A percentile compares a stretch with the other conserved stretches of the same genome.
Conservation (phyloP, 2,113 vertebrate species). For the Suricata suricatta region DNA sequence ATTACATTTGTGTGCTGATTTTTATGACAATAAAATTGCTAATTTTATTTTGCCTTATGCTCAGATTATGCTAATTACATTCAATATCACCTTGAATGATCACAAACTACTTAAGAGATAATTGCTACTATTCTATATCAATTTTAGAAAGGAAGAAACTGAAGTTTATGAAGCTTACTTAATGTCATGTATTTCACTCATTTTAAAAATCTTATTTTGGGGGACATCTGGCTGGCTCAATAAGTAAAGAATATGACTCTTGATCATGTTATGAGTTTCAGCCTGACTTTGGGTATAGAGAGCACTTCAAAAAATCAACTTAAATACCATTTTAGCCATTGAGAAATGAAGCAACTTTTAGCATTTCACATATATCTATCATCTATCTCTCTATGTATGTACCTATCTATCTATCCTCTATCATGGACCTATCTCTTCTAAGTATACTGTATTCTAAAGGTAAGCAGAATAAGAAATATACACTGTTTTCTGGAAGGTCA, state of each 20-base stretch:
- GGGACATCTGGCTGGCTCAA: too few species aligned
- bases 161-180: neutral
- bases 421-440: neutral
- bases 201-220: neutral
- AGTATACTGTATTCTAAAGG: neutral
- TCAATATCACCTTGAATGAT: neutral
- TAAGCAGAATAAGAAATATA: neutral
- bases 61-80: neutral
- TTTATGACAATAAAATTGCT: neutral
- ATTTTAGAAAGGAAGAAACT: neutral
- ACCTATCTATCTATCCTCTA: neutral
- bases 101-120: neutral
- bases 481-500: rapidly evolving
- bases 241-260: too few species aligned
- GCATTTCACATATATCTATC: neutral
- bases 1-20: neutral
- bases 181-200: neutral
- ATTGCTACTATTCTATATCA: neutral
- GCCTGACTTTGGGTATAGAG: too few species aligned
- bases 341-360: neutral
- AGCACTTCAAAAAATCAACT: too few species aligned
- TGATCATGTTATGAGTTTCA: too few species aligned
- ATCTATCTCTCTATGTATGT: neutral
- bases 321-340: neutral
- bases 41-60: neutral